Conservation (phyloP, 2,888 invertebrate genomes). For the Drosophila melanosoma region DNA sequence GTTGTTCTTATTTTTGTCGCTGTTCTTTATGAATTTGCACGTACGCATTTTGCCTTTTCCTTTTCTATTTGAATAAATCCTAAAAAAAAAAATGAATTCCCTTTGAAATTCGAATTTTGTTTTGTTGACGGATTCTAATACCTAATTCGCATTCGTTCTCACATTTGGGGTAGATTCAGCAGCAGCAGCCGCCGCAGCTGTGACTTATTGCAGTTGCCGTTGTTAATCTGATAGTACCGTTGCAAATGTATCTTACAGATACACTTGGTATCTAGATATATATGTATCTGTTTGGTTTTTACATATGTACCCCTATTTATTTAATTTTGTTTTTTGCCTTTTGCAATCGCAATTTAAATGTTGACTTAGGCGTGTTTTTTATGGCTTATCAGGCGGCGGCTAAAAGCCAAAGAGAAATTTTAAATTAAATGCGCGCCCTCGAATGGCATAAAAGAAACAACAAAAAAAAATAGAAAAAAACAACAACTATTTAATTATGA, state of each 20-base stretch:
- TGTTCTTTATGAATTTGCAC: conserved; percentile 67
- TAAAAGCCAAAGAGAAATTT: conserved; percentile 70
- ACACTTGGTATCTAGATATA: conserved; percentile 15
- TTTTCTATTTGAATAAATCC: conserved; percentile 33
- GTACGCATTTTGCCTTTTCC: conserved; percentile 49
- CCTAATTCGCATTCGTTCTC: conserved; percentile 41
- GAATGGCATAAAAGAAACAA: conserved; percentile 57
- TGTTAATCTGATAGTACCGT: conserved; percentile 9
- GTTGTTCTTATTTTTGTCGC: conserved; percentile 32
- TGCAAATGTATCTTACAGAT: conserved; percentile 32
- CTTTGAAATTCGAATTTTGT: conserved; percentile 8
- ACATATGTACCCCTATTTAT: conserved; percentile 16
- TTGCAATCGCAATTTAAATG: conserved; percentile 79
- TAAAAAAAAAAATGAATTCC: background rate
- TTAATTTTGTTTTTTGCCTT: conserved; percentile 9
- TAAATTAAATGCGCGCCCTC: conserved; percentile 69
- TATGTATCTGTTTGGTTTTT: background rate
- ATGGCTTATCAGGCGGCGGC: conserved; percentile 63
- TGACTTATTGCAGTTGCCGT: conserved; percentile 40
- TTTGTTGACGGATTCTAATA: conserved; percentile 34
- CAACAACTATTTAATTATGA: conserved; percentile 79
- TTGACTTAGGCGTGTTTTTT: conserved; percentile 80
- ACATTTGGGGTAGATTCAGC: conserved; percentile 31
- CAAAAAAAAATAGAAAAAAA: conserved; percentile 38
- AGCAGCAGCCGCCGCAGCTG: conserved; percentile 27